Base-by-base conservation (phyloP, 2,113 vertebrate genomes). In the Myxocyprinus asiaticus region DNA sequence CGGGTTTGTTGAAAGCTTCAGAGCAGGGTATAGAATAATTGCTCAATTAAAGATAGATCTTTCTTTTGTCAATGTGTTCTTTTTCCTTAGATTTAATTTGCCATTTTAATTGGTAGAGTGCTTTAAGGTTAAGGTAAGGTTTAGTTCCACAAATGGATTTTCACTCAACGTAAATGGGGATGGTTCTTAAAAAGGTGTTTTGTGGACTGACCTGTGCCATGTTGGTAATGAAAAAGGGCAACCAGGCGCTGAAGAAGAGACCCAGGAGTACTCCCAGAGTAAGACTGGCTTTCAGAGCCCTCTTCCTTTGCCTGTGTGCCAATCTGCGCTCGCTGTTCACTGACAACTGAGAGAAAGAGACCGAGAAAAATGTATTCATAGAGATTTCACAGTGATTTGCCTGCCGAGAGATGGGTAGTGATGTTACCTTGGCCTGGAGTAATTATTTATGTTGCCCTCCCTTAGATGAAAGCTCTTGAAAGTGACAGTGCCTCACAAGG, bases 211-310 rank as follows among this genome's bases (percentile, higher is more conserved):
- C 98, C 95, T 99, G 95, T 0, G 91, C 94, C 90, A 98, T 89
- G 44, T 96, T 99, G 88, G 95, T 94, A 86, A 98, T 81, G 3
- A 99, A 99, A 91, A 99, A 98, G 3, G 98, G 98, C 0, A 98
- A 87, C 98, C 96, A 99, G 5, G 97, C 94, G 55, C 95, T 94
- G 4, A 98, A 98, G 91, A 98, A 98, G 89, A 98, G 95, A 77
- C 98, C 96, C 88, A 98, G 88, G 15, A 98, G 92, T 80, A 98
- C 91, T 55, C 98, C 97, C 85, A 98, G 90, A 0, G 98, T 99
- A 87, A 98, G 92, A 45, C 96, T 99, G 89, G 98, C 98, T 89
- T 99, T 99, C 82, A 98, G 87, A 0, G 96, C 97, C 87, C 95
- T 95, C 77, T 93, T 94, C 84, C 96, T 96, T 86, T 99, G 96